Evolutionary conservation across 2,888 invertebrate genomes (phyloP).

Genomic region (Sympetrum striolatum): DNA sequence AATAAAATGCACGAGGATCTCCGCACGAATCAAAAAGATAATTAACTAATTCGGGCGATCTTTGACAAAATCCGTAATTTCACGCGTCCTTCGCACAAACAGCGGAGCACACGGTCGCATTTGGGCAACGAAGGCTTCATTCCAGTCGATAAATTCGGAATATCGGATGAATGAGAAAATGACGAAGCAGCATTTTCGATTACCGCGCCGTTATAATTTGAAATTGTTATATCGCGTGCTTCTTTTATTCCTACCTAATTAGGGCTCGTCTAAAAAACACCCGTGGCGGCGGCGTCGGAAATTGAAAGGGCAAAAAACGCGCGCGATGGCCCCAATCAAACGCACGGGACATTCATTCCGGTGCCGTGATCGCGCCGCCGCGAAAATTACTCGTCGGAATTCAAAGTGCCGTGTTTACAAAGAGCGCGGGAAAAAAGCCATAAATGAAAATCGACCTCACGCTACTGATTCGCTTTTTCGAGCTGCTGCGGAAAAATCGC

Average conservation of each 20-base stretch:
- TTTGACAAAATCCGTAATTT: too few species aligned
- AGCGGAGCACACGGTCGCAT: too few species aligned
- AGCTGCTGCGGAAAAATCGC: neutral
- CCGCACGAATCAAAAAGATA: too few species aligned
- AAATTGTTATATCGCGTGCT: too few species aligned
- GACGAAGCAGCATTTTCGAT: too few species aligned
- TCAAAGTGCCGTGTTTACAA: neutral
- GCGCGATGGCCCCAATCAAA: neutral
- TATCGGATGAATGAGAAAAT: too few species aligned
- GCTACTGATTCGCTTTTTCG: neutral
- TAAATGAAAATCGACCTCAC: neutral
- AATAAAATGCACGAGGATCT: too few species aligned
- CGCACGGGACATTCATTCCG: neutral
- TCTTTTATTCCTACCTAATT: neutral
- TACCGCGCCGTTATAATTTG: too few species aligned
- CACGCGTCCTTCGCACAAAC: too few species aligned
- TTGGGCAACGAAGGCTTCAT: too few species aligned
- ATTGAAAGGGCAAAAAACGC: neutral
- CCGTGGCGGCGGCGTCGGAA: neutral
- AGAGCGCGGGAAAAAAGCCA: neutral
- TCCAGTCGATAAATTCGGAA: too few species aligned
- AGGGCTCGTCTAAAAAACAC: neutral
- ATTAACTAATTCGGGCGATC: too few species aligned
- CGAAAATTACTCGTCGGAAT: neutral
- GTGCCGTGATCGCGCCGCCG: neutral